A percentile compares a stretch with the other conserved stretches of the same genome.
phyloP scores from a whole-genome alignment of 2,888 invertebrate species.

The Phalangium opilio region DNA sequence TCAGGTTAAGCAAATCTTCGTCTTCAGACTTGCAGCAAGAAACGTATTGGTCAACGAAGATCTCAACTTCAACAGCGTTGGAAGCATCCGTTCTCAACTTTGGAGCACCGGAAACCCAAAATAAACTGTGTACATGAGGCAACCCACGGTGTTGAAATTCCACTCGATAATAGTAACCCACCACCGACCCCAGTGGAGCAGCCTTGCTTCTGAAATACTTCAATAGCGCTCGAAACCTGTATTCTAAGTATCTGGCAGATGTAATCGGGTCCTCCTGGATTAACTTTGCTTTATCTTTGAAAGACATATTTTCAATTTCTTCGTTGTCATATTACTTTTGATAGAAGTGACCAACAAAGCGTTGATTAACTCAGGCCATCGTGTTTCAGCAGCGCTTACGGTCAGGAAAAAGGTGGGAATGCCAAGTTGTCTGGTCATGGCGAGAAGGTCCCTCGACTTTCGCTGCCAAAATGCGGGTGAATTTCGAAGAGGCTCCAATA shows the following conservation, averaged over 20 bases:
- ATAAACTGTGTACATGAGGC: not conserved
- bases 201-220: no score
- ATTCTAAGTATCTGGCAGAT: constrained; percentile 21
- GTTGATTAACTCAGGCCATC: constrained; percentile 20
- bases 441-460: constrained; percentile 18
- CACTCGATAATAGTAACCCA: no score
- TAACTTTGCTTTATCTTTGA: no score
- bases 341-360: constrained; percentile 16
- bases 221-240: constrained; percentile 15
- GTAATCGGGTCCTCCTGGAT: constrained; percentile 20
- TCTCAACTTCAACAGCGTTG: constrained; percentile 15
- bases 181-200: no score
- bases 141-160: no score
- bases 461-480: constrained; percentile 21
- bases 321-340: constrained; percentile 4
- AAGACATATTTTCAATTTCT: no score
- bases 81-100: constrained; percentile 16
- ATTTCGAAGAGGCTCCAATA: not conserved
- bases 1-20: not conserved
- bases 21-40: constrained; percentile 1
- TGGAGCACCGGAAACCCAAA: constrained; percentile 12
- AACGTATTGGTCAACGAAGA: constrained; percentile 6
- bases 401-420: constrained; percentile 22
- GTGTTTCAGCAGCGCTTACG: constrained; percentile 21
- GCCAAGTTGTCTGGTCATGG: constrained; percentile 21